Base-by-base conservation (phyloP, 2,113 vertebrate genomes). In the Phocoena sinus region DNA sequence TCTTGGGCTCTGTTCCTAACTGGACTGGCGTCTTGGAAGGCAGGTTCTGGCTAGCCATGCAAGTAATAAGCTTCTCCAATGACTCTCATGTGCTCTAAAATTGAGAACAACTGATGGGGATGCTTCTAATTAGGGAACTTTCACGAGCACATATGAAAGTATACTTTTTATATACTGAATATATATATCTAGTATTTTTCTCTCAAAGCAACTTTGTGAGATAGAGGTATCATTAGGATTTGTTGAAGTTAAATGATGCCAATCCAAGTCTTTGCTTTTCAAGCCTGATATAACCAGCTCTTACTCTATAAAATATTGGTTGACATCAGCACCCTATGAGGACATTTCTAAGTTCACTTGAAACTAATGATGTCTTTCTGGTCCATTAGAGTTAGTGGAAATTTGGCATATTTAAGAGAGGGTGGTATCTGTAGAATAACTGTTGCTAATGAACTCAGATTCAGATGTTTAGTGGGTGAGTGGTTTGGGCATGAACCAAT, bases 261-360 rank as follows among this genome's bases (percentile, higher is more conserved):
- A 33, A 71, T 25, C 33, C 12, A 41, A 88, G 41, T 70, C 62
- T 73, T 67, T 20, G 71, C 15, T 84, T 91, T 77, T 65, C 58
- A 47, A 82, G 18, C n/a, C 38, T 62, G 26, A n/a, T 84, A 50
- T 84, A 80, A 80, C 63, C 12, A 90, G 26, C 4, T 53, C 31
- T 50, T 77, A 73, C 83, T 96, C 93, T 85, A 47, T 89, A 89
- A 92, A 85, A 80, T 85, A 36, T 33, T 56, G 88, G 26, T 47
- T 89, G 50, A 67, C 63, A 44, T 76, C n/a, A 82, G 2, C 47
- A 82, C 13, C 79, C 58, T 63, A 8, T 63, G n/a, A 36, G 25
- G 33, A 83, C n/a, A 89, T 58, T 89, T 87, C 62, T 67, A 89
- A 83, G 71, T 81, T 94, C 60, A 85, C 4, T 91, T 25, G 74